Evolutionary conservation across 2,888 invertebrate genomes (phyloP), one percentile per base, ranked within the genome.

Genomic region (Onchidella celtica): DNA sequence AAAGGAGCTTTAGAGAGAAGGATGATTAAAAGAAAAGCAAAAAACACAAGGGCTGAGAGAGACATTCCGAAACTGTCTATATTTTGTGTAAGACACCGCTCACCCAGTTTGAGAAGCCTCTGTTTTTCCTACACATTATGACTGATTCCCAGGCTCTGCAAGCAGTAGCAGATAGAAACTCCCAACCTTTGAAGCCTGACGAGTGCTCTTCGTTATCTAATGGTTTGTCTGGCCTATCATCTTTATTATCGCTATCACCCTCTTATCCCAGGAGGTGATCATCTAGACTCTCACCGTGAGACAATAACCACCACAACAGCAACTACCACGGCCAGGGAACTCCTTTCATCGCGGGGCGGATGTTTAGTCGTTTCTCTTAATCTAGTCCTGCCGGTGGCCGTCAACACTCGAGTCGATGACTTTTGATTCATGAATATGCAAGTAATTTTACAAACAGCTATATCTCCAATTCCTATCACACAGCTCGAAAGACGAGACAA

Each of bases 341-440:
- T 34, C 21, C 34, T 32, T 66, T 66, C 17, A 66, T 1, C 34
- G 34, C 11, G 9, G 9, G 4, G 3, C 29, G 72, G 57, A 72
- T 57, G 57, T 72, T 57, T 57, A 34, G 32, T 27, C 24, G 27
- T 0, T 29, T 11, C 29, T 32, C 32, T 57, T 72, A 72, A 57
- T 72, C 47, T 11, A 6, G 47, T 17, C 6, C 72, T n/a, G 36
- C 3, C 34, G 36, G 36, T 21, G 40, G 24, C 40, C 55, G 57
- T 72, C 72, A 55, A 57, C 57, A 57, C 40, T 55, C 40, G n/a
- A 32, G 34, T 72, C 72, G 34, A 72, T 55, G n/a, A 34, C 55
- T 14, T 24, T 72, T 11, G 32, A 29, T 57, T 57, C 14, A 14
- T 27, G 34, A 57, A 21, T 29, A 57, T 47, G 59, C 32, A 34